Percentiles rank a stretch among this genome's conserved stretches.
phyloP scores from a whole-genome alignment of 2,113 vertebrate species.

The Chamaetylas fuelleborni region DNA sequence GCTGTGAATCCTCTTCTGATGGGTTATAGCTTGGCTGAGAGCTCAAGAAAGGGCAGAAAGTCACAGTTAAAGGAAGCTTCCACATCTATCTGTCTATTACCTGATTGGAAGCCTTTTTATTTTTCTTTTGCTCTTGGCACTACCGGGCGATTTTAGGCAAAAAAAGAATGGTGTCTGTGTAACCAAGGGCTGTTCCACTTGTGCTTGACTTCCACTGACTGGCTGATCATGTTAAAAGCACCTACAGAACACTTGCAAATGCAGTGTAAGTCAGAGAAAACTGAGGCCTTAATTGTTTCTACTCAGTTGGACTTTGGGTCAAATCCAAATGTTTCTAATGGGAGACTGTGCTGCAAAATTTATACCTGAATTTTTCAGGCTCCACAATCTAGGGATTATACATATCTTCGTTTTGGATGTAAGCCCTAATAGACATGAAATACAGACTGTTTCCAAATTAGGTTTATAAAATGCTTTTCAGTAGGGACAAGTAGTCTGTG shows the following conservation, averaged over 20 bases:
- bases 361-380: not conserved
- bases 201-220: not conserved
- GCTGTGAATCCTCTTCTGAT: not conserved
- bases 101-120: not conserved
- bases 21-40: not conserved
- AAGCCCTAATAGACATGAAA: not conserved
- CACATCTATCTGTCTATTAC: not conserved
- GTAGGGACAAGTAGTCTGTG: not conserved
- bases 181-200: not conserved
- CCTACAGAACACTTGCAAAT: not conserved
- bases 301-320: not conserved
- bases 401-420: not conserved
- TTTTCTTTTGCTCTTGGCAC: not conserved
- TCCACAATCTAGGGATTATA: not conserved
- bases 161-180: not conserved
- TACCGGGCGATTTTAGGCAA: not conserved
- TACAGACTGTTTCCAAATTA: not conserved
- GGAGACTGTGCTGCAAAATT: not conserved
- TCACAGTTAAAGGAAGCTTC: not conserved
- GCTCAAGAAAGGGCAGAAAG: not conserved
- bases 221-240: not conserved
- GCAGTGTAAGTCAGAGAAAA: not conserved
- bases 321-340: not conserved
- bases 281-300: not conserved
- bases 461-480: not conserved